Evolutionary conservation across 1,140 invertebrate genomes (phyloP).

Genomic region (Euborellia annulipes): DNA sequence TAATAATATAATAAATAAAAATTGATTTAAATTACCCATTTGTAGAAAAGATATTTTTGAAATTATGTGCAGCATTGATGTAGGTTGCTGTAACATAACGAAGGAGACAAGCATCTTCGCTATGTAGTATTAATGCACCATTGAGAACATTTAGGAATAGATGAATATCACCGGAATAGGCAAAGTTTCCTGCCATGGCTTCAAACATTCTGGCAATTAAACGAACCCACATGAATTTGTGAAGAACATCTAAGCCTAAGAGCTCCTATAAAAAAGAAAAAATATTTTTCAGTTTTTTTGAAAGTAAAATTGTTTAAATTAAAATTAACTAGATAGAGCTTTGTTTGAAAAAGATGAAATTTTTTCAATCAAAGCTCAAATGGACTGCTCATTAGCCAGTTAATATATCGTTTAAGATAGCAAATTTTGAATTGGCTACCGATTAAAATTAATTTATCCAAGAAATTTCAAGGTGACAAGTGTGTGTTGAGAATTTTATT

Average conservation of each 20-base stretch:
- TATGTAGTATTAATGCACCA: conserved; percentile 89
- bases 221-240: conserved; percentile 98
- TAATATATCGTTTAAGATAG: too few relatives aligned
- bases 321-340: too few relatives aligned
- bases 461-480: too few relatives aligned
- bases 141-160: conserved; percentile 96
- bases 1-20: conserved; percentile 6
- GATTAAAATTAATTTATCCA: too few relatives aligned
- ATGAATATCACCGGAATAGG: conserved; percentile 93
- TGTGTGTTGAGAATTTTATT: too few relatives aligned
- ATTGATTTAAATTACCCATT: conserved; percentile 53
- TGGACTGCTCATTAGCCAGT: too few relatives aligned
- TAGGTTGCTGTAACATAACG: conserved; percentile 92
- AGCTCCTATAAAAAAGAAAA: conserved; percentile 54
- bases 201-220: conserved; percentile 95
- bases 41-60: conserved; percentile 97
- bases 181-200: conserved; percentile 96
- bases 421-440: too few relatives aligned
- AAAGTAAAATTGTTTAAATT: too few relatives aligned
- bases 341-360: too few relatives aligned
- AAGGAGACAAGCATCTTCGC: conserved; percentile 89
- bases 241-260: conserved; percentile 84
- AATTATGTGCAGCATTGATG: conserved; percentile 94
- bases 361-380: too few relatives aligned
- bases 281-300: too few relatives aligned